Evolutionary conservation across 92 coral and sea anemone genomes (phyloP), one percentile per base, ranked within the genome.

Genomic region (Scolanthus callimorphus): DNA sequence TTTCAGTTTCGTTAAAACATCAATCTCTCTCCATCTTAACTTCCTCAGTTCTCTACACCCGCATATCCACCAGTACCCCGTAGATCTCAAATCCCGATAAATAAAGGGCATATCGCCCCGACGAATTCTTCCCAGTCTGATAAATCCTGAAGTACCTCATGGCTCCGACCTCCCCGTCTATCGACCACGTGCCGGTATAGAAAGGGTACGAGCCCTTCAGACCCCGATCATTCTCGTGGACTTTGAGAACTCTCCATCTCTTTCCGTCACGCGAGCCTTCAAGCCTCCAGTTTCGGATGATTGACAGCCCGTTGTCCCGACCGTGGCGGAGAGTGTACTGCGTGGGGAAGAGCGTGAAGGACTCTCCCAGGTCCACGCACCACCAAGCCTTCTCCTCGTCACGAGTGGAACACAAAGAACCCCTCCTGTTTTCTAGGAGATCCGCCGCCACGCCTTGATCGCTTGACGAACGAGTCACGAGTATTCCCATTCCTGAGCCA

Each of bases 371-470:
- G 75, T 86, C 95, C 12, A 86, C 68, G 19, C 82, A 71, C 95
- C 95, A 86, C 95, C 95, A 86, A 2, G 90, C 82, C 17, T 58
- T 49, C 20, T 86, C 83, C n/a, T 68, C 79, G 75, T 83, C 95
- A 22, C 65, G 56, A 2, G 95, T 86, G 15, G 86, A 80, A 49
- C 90, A 77, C 11, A 72, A 26, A 38, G 80, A 62, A 22, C 85
- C 90, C 52, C 76, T 86, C 19, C 83, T 78, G 66, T 39, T 74
- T n/a, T 83, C 86, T 2, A 82, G 63, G 28, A 86, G 78, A 49
- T 82, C 86, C 47, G 21, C 31, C 4, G 95, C 74, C 22, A 57
- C 37, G 13, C 95, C 95, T 21, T 77, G 73, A 20, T 78, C 68
- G 46, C 72, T 55, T 19, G 95, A 86, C 23, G 95, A 86, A 22